These are phyloP conservation scores for Hypanus sabinus DNA, from an alignment of 2,113 vertebrate species.

Conservation along the genomic window DNA sequence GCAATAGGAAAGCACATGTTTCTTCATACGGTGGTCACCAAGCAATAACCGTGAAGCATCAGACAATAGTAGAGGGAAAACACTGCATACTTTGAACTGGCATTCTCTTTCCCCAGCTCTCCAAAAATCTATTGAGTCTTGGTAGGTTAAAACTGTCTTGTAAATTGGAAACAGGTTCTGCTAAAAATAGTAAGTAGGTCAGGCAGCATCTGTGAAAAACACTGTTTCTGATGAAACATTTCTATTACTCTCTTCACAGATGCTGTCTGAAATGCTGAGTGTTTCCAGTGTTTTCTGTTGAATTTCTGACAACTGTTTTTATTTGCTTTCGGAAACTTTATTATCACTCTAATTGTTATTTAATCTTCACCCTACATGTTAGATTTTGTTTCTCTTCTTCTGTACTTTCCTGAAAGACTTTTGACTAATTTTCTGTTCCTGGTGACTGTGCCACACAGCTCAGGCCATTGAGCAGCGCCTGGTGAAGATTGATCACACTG, in stretches of 20 bases:
- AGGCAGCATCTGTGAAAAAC: too few species aligned
- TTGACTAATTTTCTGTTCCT: neutral
- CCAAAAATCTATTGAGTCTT: neutral
- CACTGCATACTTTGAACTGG: neutral
- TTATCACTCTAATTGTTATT: neutral
- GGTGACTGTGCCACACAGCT: slow-evolving; percentile 53
- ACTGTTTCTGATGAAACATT: too few species aligned
- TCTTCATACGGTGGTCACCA: neutral
- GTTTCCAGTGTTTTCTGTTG: too few species aligned
- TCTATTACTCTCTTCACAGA: too few species aligned
- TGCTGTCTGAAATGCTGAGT: too few species aligned
- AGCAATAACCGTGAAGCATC: neutral
- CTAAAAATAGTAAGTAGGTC: too few species aligned
- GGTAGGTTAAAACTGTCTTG: neutral
- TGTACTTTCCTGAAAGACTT: neutral
- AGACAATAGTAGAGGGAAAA: neutral
- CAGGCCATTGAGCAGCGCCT: slow-evolving; percentile 79
- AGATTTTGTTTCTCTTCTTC: neutral
- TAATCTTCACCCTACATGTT: neutral
- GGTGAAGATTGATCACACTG: slow-evolving; percentile 88
- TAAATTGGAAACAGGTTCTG: too few species aligned
- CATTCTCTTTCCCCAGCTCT: neutral
- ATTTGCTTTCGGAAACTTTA: neutral
- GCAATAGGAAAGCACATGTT: neutral
- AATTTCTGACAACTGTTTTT: too few species aligned